phyloP scores from a whole-genome alignment of 1,140 invertebrate species.

The Eciton burchellii region DNA sequence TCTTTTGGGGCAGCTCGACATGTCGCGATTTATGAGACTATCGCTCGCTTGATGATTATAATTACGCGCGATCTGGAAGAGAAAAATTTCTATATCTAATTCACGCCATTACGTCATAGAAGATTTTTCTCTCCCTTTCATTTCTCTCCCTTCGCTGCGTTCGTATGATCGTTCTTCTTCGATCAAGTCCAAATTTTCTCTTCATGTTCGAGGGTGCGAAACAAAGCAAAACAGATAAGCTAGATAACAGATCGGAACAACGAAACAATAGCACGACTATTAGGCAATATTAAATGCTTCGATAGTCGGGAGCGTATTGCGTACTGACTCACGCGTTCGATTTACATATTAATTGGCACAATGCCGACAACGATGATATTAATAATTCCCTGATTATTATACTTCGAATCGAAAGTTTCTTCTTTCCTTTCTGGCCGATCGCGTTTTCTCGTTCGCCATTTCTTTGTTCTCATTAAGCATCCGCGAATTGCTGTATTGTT shows the following conservation, averaged over 20 bases:
- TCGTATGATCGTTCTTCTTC: not conserved
- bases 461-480: too few species aligned
- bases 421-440: too few species aligned
- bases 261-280: not conserved
- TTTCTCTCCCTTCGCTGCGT: too few species aligned
- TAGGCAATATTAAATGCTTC: constrained; percentile 33
- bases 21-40: too few species aligned
- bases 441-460: constrained; percentile 29
- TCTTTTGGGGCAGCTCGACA: too few species aligned
- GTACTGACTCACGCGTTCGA: constrained; percentile 45
- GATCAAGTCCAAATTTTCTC: not conserved
- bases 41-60: too few species aligned
- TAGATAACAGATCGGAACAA: not conserved
- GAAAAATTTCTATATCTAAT: too few species aligned
- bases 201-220: not conserved
- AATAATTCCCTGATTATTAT: constrained; percentile 39
- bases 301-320: constrained; percentile 28
- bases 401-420: constrained; percentile 42
- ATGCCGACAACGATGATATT: not conserved
- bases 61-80: too few species aligned
- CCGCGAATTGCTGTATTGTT: too few species aligned
- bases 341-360: constrained; percentile 41
- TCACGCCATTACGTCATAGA: too few species aligned
- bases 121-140: too few species aligned
- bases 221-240: not conserved